Evolutionary conservation across 2,797 vertebrate genomes (phyloP).

Genomic region (Halcyon badia): DNA sequence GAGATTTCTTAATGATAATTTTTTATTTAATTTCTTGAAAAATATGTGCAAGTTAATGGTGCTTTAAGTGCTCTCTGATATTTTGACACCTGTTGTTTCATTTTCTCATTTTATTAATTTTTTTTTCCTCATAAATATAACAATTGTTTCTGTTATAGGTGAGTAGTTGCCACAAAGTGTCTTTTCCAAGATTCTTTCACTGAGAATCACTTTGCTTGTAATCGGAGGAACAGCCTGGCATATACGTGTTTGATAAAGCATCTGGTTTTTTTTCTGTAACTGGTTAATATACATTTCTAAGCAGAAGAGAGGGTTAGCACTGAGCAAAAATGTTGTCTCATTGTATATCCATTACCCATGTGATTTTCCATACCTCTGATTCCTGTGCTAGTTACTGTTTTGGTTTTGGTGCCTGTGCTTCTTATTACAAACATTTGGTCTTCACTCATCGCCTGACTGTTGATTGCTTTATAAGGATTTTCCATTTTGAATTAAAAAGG

Average conservation of each 20-base stretch:
- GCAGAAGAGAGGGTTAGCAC: neutral
- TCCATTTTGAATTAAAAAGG: neutral
- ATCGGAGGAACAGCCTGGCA: neutral
- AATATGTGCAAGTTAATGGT: neutral
- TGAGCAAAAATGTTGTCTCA: neutral
- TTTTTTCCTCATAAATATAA: neutral
- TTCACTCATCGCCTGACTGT: neutral
- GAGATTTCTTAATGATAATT: neutral
- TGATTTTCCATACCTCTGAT: neutral
- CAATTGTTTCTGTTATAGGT: neutral
- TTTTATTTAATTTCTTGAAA: neutral
- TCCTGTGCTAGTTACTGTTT: neutral
- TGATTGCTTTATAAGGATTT: neutral
- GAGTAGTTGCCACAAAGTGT: neutral
- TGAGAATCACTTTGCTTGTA: neutral
- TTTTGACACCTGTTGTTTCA: slow-evolving; percentile 1
- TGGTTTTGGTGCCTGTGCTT: neutral
- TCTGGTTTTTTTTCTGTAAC: neutral
- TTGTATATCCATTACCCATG: neutral
- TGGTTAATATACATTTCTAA: neutral
- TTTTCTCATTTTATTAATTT: neutral
- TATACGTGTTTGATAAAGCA: neutral
- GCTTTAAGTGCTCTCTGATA: neutral
- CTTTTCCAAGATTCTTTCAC: neutral
- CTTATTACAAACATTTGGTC: neutral